Percentiles rank a stretch among this genome's conserved stretches.
These are phyloP conservation scores for Hiodon tergisus DNA, from an alignment of 2,113 vertebrate genomes.

Conservation along the genomic window DNA sequence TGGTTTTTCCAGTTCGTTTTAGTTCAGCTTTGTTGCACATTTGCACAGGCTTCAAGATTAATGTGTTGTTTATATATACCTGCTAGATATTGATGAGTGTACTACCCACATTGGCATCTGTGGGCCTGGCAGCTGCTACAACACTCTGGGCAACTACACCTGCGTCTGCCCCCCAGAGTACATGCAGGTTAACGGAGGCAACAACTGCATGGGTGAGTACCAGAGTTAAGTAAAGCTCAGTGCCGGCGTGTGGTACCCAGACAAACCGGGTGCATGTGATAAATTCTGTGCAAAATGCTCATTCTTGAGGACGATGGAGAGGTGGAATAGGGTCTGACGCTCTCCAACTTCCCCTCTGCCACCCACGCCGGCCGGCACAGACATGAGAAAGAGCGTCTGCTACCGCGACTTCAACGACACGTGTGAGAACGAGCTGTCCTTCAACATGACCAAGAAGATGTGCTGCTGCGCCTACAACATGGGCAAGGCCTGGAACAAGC, in stretches of 20 bases:
- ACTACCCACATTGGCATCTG: slow-evolving; percentile 78
- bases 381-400: slow-evolving; percentile 96
- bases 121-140: slow-evolving; percentile 91
- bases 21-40: no score
- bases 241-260: not conserved
- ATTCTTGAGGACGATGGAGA: not conserved
- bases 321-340: not conserved
- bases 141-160: slow-evolving; percentile 95
- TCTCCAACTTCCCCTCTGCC: not conserved
- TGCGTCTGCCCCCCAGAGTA: slow-evolving; percentile 96
- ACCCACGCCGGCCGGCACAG: slow-evolving; percentile 45
- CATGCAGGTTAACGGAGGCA: slow-evolving; percentile 96
- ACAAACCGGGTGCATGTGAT: no score
- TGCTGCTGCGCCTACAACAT: slow-evolving; percentile 98
- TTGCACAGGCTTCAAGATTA: no score
- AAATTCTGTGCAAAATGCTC: no score
- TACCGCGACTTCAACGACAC: slow-evolving; percentile 92
- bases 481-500: slow-evolving; percentile 90
- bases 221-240: not conserved
- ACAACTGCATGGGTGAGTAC: slow-evolving; percentile 93
- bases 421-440: slow-evolving; percentile 88
- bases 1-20: no score
- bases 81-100: slow-evolving; percentile 87
- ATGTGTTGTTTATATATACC: not conserved
- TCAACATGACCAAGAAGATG: slow-evolving; percentile 98